Percentiles rank a stretch among this genome's conserved stretches.
These are phyloP conservation scores for Platysternon megacephalum DNA, from an alignment of 2,113 vertebrate species.

Conservation along the genomic window DNA sequence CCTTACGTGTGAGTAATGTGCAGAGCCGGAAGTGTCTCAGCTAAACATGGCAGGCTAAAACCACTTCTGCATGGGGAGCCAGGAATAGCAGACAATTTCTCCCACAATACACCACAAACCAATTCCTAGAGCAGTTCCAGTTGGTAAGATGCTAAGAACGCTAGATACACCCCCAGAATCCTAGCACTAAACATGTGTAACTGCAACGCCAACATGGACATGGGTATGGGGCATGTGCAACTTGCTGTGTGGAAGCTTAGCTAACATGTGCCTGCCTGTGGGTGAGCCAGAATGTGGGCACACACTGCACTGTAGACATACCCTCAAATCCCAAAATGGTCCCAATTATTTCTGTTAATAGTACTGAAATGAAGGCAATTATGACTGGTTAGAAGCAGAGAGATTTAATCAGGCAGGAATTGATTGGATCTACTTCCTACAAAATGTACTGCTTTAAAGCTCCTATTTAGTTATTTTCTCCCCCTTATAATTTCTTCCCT, in stretches of 20 bases:
- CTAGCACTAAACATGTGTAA: neutral
- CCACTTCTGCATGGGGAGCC: neutral
- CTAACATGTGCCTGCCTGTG: neutral
- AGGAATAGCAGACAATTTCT: neutral
- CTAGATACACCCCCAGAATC: neutral
- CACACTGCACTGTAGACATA: neutral
- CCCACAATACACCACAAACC: neutral
- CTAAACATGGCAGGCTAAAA: neutral
- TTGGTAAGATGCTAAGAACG: neutral
- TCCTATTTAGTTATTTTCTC: neutral
- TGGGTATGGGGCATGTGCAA: neutral
- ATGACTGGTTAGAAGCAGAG: neutral
- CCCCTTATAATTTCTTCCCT: neutral
- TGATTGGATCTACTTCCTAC: neutral
- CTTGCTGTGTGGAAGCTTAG: neutral
- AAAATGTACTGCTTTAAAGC: constrained; percentile 1
- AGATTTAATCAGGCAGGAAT: constrained; percentile 22
- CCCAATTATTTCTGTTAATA: neutral
- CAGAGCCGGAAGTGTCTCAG: neutral
- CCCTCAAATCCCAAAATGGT: neutral
- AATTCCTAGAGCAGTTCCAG: neutral
- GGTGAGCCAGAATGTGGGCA: neutral
- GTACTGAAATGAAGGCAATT: neutral
- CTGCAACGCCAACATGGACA: neutral
- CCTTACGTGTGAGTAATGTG: neutral